Conservation (phyloP, 2,888 invertebrate genomes). For the Ommatoiulus sabulosus region DNA sequence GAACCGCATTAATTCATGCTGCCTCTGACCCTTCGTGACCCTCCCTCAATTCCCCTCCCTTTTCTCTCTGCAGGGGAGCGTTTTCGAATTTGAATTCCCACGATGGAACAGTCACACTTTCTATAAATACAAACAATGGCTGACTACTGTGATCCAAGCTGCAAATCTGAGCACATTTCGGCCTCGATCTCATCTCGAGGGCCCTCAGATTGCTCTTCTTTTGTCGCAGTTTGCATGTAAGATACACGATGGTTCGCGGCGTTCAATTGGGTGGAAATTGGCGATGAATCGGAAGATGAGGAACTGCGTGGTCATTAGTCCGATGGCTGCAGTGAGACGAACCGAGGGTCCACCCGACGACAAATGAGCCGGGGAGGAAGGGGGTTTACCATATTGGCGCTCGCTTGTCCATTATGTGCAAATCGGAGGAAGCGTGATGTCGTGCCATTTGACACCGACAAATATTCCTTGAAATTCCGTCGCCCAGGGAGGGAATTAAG, state of each 20-base stretch:
- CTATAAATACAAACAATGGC: conserved; percentile 7
- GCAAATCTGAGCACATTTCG: neutral
- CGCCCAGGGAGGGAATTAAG: neutral
- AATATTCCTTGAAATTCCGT: neutral
- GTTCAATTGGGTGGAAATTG: neutral
- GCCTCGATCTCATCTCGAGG: neutral
- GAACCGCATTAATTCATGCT: neutral
- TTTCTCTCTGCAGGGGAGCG: conserved; percentile 37
- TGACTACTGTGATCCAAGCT: neutral
- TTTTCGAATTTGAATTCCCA: conserved; percentile 31
- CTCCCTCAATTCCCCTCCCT: conserved; percentile 28
- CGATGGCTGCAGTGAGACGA: neutral
- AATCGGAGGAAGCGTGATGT: conserved; percentile 21
- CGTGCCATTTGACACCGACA: neutral
- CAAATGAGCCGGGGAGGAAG: conserved; percentile 17
- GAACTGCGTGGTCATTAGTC: neutral
- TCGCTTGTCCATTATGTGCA: conserved; percentile 25
- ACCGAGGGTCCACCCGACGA: neutral
- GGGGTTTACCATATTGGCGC: conserved; percentile 24
- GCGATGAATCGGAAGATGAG: neutral
- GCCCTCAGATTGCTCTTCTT: neutral
- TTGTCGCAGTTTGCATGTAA: neutral
- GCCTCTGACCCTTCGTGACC: neutral
- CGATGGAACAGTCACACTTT: conserved; percentile 9
- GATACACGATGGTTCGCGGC: neutral